Conservation (phyloP, 2,888 invertebrate genomes). For the Nesidiocoris tenuis region DNA sequence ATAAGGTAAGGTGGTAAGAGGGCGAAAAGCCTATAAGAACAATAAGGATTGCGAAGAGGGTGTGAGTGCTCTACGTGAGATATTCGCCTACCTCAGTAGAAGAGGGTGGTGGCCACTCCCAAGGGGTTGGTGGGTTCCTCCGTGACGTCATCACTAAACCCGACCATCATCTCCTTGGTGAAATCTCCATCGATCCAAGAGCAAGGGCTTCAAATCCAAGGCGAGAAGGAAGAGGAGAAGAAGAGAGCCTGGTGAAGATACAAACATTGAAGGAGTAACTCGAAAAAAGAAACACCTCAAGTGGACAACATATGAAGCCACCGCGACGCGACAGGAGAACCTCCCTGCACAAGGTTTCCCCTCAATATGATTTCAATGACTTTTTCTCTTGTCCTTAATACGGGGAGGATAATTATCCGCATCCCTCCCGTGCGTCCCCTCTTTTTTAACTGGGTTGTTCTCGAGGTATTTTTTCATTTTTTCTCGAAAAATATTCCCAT, state of each 20-base stretch:
- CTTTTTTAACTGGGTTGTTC: constrained; percentile 48
- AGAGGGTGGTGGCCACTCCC: not conserved
- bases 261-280: not conserved
- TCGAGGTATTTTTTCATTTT: constrained; percentile 36
- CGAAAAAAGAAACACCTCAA: not conserved
- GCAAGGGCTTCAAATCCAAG: not conserved
- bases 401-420: constrained; percentile 36
- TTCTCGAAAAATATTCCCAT: constrained; percentile 47
- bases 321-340: constrained; percentile 9
- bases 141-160: constrained; percentile 23
- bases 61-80: not conserved
- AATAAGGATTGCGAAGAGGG: not conserved
- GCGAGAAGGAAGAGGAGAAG: not conserved
- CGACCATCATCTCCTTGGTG: constrained; percentile 12
- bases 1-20: not conserved
- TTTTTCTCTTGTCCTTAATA: constrained; percentile 48
- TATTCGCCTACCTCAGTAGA: not conserved
- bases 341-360: constrained; percentile 25
- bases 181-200: constrained; percentile 25
- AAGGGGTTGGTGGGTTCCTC: not conserved
- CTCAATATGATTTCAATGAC: constrained; percentile 48
- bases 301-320: not conserved
- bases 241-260: not conserved
- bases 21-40: not conserved
- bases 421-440: constrained; percentile 44